Base-by-base conservation (phyloP, 2,888 invertebrate species). In the Siphlonurus alternatus region DNA sequence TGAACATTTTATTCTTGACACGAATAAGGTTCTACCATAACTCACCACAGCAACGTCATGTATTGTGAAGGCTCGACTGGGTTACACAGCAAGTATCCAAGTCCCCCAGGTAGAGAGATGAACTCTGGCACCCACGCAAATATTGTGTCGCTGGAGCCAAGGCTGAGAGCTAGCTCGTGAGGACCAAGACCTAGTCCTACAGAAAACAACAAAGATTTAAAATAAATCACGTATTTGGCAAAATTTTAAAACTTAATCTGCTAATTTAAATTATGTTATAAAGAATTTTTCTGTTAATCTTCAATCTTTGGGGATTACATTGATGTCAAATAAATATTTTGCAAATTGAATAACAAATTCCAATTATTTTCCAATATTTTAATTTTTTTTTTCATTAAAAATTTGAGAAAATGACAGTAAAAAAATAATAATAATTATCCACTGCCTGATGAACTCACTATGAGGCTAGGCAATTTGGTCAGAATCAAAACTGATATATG, bases 111-210 rank as follows among this genome's bases (percentile, higher is more conserved):
- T 56, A 56, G 20, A 20, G 56, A 18, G 56, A n/a, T 20, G 20
- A 18, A 56, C 25, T 83, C 77, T 23, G 81, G 76, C 3, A 93
- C 77, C 76, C 88, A 89, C 65, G 90, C 78, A 71, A 97, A 88
- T 1, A 95, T 75, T 0, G 94, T 95, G 76, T 98, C 97, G 74
- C 95, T 96, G 0, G 97, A 97, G 5, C 98, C 95, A 64, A 93
- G 78, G 70, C 93, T 92, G 59, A 95, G 85, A 0, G 89, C 91
- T 22, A 96, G 79, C 80, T 94, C 94, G 63, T 87, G 88, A 51
- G 87, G 78, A 19, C 82, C 81, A 2, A 95, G 79, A 53, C 88
- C 82, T 80, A 96, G 87, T 3, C 92, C 93, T 83, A 75, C 5
- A 56, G 20, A 5, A 65, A 59, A 69, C 10, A 5, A 56, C n/a